phyloP scores from a whole-genome alignment of 2,888 invertebrate genomes.

The Chironomus tentans region DNA sequence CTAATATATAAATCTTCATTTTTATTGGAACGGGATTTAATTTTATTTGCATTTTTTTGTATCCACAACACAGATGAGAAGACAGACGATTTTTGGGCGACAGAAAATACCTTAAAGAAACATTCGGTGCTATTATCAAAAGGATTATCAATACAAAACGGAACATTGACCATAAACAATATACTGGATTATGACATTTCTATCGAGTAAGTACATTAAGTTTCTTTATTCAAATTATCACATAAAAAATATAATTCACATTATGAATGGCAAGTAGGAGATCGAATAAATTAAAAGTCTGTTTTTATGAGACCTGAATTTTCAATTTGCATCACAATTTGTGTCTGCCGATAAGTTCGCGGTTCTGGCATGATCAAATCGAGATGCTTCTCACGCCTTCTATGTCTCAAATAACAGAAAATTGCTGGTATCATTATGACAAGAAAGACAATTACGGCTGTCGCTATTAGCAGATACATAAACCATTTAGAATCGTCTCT shows the following conservation, averaged over 20 bases:
- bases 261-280: neutral
- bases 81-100: slow-evolving; percentile 60
- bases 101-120: slow-evolving; percentile 50
- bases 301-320: slow-evolving; percentile 73
- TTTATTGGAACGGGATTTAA: slow-evolving; percentile 4
- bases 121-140: slow-evolving; percentile 68
- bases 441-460: slow-evolving; percentile 44
- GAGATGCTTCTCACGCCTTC: slow-evolving; percentile 45
- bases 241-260: neutral
- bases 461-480: slow-evolving; percentile 41
- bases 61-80: slow-evolving; percentile 49
- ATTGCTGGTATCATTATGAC: slow-evolving; percentile 42
- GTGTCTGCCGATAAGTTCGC: slow-evolving; percentile 74
- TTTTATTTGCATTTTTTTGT: neutral
- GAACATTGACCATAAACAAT: slow-evolving; percentile 51
- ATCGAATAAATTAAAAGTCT: slow-evolving; percentile 49
- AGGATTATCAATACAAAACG: slow-evolving; percentile 79
- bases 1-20: neutral
- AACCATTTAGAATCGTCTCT: slow-evolving; percentile 33
- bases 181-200: slow-evolving; percentile 24
- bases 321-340: slow-evolving; percentile 77
- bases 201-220: slow-evolving; percentile 21
- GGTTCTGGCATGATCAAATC: slow-evolving; percentile 72
- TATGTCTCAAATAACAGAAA: slow-evolving; percentile 37
- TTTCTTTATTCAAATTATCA: slow-evolving; percentile 14